Conservation (phyloP, 2,888 invertebrate species). For the Minunthozetes semirufus region DNA sequence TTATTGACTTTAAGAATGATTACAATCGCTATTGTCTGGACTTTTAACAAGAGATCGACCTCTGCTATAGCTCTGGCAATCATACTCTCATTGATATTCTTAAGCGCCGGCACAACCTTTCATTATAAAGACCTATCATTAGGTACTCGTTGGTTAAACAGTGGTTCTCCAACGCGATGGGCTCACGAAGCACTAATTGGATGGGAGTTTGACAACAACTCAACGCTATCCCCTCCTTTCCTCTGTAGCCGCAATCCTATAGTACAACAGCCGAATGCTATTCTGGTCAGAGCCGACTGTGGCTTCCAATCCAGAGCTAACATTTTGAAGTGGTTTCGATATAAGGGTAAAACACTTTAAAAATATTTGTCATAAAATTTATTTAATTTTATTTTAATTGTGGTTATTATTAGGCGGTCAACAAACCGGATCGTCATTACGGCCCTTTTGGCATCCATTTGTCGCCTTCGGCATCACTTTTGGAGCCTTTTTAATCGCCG, state of each 20-base stretch:
- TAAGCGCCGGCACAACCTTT: constrained; percentile 59
- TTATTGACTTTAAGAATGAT: constrained; percentile 47
- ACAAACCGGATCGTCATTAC: neutral
- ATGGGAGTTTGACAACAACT: constrained; percentile 43
- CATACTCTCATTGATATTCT: constrained; percentile 56
- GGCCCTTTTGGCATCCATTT: constrained; percentile 26
- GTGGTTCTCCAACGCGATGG: constrained; percentile 67
- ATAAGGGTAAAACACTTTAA: constrained; percentile 32
- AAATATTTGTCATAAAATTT: neutral
- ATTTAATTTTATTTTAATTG: neutral
- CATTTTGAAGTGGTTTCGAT: constrained; percentile 37
- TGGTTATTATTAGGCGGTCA: neutral
- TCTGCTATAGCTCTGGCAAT: constrained; percentile 58
- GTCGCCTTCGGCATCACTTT: constrained; percentile 1
- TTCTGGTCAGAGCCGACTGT: constrained; percentile 49
- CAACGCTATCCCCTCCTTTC: constrained; percentile 49
- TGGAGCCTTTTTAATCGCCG: neutral
- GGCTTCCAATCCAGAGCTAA: constrained; percentile 40
- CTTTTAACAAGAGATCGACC: constrained; percentile 59
- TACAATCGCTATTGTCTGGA: constrained; percentile 59
- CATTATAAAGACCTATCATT: constrained; percentile 62
- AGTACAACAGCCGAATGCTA: constrained; percentile 71
- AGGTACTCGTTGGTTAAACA: constrained; percentile 57
- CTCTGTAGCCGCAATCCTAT: constrained; percentile 56
- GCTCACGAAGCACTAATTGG: constrained; percentile 57